Evolutionary conservation across 2,797 vertebrate species (phyloP).

Genomic region (Neosalanx taihuensis): DNA sequence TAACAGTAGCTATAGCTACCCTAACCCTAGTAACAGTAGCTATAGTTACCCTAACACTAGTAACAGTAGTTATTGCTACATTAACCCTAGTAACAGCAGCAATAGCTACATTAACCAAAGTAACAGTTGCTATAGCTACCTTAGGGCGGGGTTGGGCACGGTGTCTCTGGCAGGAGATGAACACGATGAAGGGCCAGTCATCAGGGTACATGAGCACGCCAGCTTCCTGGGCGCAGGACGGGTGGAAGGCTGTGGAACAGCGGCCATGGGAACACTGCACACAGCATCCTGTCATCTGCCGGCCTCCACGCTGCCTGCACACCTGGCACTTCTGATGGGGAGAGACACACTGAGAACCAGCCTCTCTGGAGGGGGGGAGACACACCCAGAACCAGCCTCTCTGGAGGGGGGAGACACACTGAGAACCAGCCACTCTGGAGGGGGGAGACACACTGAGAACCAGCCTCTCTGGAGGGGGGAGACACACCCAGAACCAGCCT

Average conservation of each 20-base stretch:
- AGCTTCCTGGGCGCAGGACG: constrained; percentile 93
- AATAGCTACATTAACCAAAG: constrained; percentile 81
- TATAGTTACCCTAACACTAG: too few relatives aligned
- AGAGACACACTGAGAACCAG: constrained; percentile 8
- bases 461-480: too few relatives aligned
- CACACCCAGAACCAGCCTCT: too few relatives aligned
- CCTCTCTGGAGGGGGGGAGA: neutral
- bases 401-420: too few relatives aligned
- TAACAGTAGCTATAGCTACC: too few relatives aligned
- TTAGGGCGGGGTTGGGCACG: constrained; percentile 78
- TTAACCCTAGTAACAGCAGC: neutral
- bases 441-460: too few relatives aligned
- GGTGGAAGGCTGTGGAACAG: constrained; percentile 94
- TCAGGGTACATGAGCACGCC: constrained; percentile 95
- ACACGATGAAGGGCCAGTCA: constrained; percentile 96
- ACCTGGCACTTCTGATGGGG: constrained; percentile 87
- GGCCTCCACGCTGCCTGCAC: constrained; percentile 91
- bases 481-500: too few relatives aligned
- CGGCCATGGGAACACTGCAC: constrained; percentile 97
- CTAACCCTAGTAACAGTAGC: too few relatives aligned
- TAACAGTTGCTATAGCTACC: constrained; percentile 67
- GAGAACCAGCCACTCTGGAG: too few relatives aligned
- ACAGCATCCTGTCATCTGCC: constrained; percentile 86
- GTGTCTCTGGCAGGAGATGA: constrained; percentile 92
- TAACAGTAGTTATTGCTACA: too few relatives aligned